phyloP scores from a whole-genome alignment of 2,113 vertebrate species.

The Myocastor coypus region DNA sequence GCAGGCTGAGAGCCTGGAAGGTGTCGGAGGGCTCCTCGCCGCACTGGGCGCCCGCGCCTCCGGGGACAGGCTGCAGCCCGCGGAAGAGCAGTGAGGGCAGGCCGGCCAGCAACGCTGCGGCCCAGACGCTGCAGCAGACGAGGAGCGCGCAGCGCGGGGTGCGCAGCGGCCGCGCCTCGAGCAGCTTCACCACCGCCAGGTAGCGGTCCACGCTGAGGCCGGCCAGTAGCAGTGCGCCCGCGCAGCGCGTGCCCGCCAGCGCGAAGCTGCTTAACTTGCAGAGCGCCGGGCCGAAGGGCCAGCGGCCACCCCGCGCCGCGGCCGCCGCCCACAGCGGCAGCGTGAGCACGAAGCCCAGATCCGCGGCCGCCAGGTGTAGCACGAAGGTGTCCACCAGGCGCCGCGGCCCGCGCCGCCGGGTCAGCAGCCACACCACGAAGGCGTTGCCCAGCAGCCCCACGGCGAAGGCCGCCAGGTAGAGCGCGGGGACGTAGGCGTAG shows the following conservation, averaged over 20 bases:
- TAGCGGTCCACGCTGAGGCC: slow-evolving; percentile 91
- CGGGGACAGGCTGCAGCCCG: background rate
- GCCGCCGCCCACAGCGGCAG: slow-evolving; percentile 92
- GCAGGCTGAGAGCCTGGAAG: slow-evolving; percentile 85
- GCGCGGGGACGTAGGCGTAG: slow-evolving; percentile 85
- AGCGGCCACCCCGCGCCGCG: slow-evolving; percentile 78
- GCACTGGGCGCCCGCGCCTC: slow-evolving; percentile 68
- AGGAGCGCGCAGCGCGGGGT: slow-evolving; percentile 78
- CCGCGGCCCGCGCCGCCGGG: slow-evolving; percentile 71
- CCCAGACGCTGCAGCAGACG: slow-evolving; percentile 88
- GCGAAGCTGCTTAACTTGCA: slow-evolving; percentile 92
- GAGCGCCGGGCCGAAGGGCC: slow-evolving; percentile 88
- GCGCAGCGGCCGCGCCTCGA: slow-evolving; percentile 85
- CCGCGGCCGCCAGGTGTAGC: slow-evolving; percentile 91
- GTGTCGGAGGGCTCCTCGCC: slow-evolving; percentile 80
- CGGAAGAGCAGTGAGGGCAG: slow-evolving; percentile 87
- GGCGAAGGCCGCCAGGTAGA: slow-evolving; percentile 90
- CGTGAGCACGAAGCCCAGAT: slow-evolving; percentile 90
- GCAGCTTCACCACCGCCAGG: slow-evolving; percentile 89
- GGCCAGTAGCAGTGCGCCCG: slow-evolving; percentile 92
- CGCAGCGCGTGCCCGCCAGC: slow-evolving; percentile 91
- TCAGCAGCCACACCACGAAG: slow-evolving; percentile 89
- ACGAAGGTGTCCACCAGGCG: slow-evolving; percentile 92
- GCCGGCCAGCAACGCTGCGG: slow-evolving; percentile 86
- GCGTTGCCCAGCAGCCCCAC: slow-evolving; percentile 90